Evolutionary conservation across 2,888 invertebrate species (phyloP).

Genomic region (Cryptus armator): DNA sequence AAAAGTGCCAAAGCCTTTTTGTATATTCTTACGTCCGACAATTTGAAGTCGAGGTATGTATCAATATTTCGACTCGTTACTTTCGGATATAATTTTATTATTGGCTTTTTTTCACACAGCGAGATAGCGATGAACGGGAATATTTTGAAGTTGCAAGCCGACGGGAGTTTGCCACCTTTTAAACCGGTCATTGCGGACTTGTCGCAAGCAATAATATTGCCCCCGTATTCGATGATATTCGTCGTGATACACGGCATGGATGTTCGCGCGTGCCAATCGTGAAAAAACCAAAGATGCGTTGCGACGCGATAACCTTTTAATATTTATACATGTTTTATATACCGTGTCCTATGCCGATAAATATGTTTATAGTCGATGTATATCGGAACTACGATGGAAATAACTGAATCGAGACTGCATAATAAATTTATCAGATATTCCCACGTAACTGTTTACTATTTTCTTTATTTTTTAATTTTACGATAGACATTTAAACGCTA

Average conservation of each 20-base stretch:
- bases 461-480: conserved; percentile 30
- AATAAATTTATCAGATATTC: conserved; percentile 36
- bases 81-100: not conserved
- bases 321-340: conserved; percentile 64
- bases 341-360: conserved; percentile 6
- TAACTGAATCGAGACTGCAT: conserved; percentile 33
- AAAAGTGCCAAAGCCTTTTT: conserved; percentile 78
- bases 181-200: conserved; percentile 85
- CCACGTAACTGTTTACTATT: conserved; percentile 28
- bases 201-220: conserved; percentile 86
- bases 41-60: conserved; percentile 78
- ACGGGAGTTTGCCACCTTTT: conserved; percentile 86
- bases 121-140: conserved; percentile 87
- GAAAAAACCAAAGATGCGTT: conserved; percentile 46
- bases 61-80: not conserved
- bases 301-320: conserved; percentile 43
- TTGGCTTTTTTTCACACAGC: conserved; percentile 83
- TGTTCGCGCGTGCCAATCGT: conserved; percentile 79
- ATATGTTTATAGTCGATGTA: conserved; percentile 20
- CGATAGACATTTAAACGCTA: conserved; percentile 50
- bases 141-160: conserved; percentile 85
- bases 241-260: conserved; percentile 87
- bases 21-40: conserved; percentile 79
- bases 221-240: conserved; percentile 89
- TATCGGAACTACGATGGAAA: conserved; percentile 31